Percentiles rank a stretch among this genome's conserved stretches.
These are phyloP conservation scores for Steinernema khuongi DNA, from an alignment of 1,140 invertebrate genomes.

Conservation along the genomic window DNA sequence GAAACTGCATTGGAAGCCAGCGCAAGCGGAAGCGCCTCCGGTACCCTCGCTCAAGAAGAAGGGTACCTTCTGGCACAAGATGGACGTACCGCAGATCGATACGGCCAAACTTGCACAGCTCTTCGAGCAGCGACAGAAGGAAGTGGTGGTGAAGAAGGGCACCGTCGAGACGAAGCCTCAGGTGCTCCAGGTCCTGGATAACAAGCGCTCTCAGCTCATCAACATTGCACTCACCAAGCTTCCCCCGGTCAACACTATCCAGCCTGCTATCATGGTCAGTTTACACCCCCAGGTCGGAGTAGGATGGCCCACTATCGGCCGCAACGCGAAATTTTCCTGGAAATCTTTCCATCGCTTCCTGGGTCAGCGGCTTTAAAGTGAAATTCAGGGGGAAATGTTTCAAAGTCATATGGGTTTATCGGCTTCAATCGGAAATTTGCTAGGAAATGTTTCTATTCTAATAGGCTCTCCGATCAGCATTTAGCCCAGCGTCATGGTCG, in stretches of 20 bases:
- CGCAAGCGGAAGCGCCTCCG: slow-evolving; percentile 74
- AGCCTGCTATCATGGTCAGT: slow-evolving; percentile 74
- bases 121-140: slow-evolving; percentile 86
- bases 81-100: slow-evolving; percentile 75
- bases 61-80: slow-evolving; percentile 89
- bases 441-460: too few species aligned
- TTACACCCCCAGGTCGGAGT: too few species aligned
- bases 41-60: slow-evolving; percentile 65
- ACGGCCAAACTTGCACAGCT: slow-evolving; percentile 88
- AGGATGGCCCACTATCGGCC: too few species aligned
- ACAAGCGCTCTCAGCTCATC: slow-evolving; percentile 95
- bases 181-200: slow-evolving; percentile 88
- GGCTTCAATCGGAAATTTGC: too few species aligned
- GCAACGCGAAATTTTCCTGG: too few species aligned
- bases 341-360: too few species aligned
- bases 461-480: too few species aligned
- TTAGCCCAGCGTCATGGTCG: too few species aligned
- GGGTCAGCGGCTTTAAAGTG: too few species aligned
- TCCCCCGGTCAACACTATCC: slow-evolving; percentile 86
- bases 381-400: too few species aligned
- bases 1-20: slow-evolving; percentile 96
- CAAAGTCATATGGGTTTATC: too few species aligned
- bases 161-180: slow-evolving; percentile 74
- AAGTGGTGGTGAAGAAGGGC: slow-evolving; percentile 71
- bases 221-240: slow-evolving; percentile 99